Percentiles rank a stretch among this genome's conserved stretches.
Conservation (phyloP, 2,888 invertebrate genomes). For the Lymantria monacha region DNA sequence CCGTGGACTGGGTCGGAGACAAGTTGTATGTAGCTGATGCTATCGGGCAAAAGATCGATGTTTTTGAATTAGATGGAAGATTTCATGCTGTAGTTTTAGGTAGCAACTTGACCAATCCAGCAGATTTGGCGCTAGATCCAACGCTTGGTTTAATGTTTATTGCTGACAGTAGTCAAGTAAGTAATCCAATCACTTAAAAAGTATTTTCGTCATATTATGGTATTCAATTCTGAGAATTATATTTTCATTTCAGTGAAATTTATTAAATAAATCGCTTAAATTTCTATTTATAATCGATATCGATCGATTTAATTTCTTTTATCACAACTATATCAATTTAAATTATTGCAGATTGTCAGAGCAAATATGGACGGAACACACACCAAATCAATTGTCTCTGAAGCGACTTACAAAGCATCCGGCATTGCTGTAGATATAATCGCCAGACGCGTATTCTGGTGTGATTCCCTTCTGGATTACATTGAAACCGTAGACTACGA, state of each 20-base stretch:
- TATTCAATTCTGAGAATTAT: not conserved
- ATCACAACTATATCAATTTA: too few relatives aligned
- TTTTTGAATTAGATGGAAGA: conserved; percentile 93
- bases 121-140: conserved; percentile 96
- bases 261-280: too few relatives aligned
- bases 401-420: conserved; percentile 96
- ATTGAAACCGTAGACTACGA: conserved; percentile 98
- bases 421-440: conserved; percentile 96
- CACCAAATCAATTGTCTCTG: conserved; percentile 91
- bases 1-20: conserved; percentile 98
- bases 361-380: conserved; percentile 98
- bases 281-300: too few relatives aligned
- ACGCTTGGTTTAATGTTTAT: conserved; percentile 93
- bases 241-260: not conserved
- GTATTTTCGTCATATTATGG: not conserved
- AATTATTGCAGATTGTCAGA: conserved; percentile 83
- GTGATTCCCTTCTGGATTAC: conserved; percentile 96
- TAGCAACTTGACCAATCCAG: conserved; percentile 94
- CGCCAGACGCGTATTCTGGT: conserved; percentile 96
- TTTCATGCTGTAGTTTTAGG: conserved; percentile 96
- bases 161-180: conserved; percentile 90
- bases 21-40: conserved; percentile 97
- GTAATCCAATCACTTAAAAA: not conserved
- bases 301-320: too few relatives aligned
- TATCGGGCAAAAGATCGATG: conserved; percentile 94